Base-by-base conservation (phyloP, 2,113 vertebrate genomes). In the Ia io region DNA sequence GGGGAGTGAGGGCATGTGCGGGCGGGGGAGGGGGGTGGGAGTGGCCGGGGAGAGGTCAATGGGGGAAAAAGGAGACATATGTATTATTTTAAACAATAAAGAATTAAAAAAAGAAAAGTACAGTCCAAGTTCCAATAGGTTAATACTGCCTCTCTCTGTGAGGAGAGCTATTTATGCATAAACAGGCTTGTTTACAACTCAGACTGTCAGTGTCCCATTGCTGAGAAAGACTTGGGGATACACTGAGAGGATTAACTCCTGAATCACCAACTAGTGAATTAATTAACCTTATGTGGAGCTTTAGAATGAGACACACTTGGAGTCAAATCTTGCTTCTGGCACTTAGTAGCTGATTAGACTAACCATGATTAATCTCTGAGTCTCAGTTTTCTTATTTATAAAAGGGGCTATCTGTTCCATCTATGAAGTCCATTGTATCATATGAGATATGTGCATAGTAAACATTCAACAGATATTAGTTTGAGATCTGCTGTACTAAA, bases 321-420 rank as follows among this genome's bases (percentile, higher is more conserved):
- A 84, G 78, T 88, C 67, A 67, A 94, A 76, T 87, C 77, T 35
- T 67, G 56, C 59, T 65, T 65, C 23, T 70, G 61, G 40, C 5
- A 76, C 22, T 84, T 56, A 42, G 37, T 70, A 76, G 80, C 44
- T 92, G 71, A 37, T 65, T 85, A 78, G 70, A 76, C 35, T 82
- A 80, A 74, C 18, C 53, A 23, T 3, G 51, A 20, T 67, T 88
- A 63, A 67, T 51, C 30, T 80, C 44, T 1, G 4, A 69, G 35
- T 59, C 79, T 94, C 44, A 23, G 35, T 53, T 77, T 86, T 84
- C 87, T 88, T 73, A 53, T 67, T 35, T 95, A 47, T 85, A 69
- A 88, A 88, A 90, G 56, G 88, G 22, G 35, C 32, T 84, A 17
- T 65, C 20, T 44, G 6, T 30, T 49, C 65, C 47, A 92, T 8